phyloP scores from a whole-genome alignment of 1,140 invertebrate genomes.

The Brachionus sp. region DNA sequence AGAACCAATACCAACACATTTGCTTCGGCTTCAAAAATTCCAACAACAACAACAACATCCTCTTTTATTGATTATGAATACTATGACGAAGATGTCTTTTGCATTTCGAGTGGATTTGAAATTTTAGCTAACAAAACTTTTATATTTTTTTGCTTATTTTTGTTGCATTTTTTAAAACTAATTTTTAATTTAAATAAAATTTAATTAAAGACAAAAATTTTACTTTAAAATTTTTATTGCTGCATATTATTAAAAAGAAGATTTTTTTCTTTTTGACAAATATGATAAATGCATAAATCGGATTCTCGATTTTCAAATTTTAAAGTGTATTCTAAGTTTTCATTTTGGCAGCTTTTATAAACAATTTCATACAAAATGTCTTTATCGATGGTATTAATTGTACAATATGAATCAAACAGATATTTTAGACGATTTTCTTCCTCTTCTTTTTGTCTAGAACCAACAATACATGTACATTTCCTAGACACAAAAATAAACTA shows the following conservation, averaged over 20 bases:
- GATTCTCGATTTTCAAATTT: slow-evolving; percentile 40
- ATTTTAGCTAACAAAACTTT: background rate
- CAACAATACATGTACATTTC: background rate
- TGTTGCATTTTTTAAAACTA: background rate
- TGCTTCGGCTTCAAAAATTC: background rate
- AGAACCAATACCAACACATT: background rate
- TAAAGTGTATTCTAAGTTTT: background rate
- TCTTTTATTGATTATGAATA: background rate
- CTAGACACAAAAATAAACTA: background rate
- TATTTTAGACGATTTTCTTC: background rate
- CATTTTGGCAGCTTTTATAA: background rate
- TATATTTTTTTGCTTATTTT: background rate
- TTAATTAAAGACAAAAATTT: background rate
- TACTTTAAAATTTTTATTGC: background rate
- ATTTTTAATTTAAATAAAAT: background rate
- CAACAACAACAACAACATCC: background rate
- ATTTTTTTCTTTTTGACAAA: background rate
- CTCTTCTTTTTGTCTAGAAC: background rate
- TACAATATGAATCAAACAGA: background rate
- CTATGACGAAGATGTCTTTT: background rate
- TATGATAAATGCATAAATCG: background rate
- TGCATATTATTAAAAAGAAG: background rate
- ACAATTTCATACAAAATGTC: slow-evolving; percentile 10
- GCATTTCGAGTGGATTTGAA: background rate
- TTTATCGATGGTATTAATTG: background rate